Evolutionary conservation across 2,113 vertebrate genomes (phyloP), one percentile per base, ranked within the genome.

Genomic region (Prietella phreatophila): DNA sequence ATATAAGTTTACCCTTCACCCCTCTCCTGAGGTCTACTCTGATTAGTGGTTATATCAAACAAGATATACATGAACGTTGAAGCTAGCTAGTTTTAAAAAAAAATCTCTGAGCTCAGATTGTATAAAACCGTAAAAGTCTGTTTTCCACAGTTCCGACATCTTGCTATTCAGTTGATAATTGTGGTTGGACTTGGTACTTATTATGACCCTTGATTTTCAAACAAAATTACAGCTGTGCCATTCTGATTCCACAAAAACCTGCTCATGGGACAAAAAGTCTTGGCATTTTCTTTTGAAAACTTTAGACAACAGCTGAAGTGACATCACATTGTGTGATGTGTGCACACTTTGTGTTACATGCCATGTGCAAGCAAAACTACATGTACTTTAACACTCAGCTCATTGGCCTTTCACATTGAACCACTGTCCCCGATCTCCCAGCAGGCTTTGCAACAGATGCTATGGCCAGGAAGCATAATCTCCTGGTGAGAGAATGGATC

Each of bases 391-490:
- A 83, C 22, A 30, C 82, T 27, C 53, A 79, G 55, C 30, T 60
- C 14, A 53, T 53, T 84, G 79, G 36, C 33, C 61, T 47, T 86
- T 25, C 56, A 78, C 53, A 82, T 39, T 55, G 53, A 53, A 76
- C 53, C 86, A 30, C 78, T 88, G 56, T 67, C 7, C 39, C 47
- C 36, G 87, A 65, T 90, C 60, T 88, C 86, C 86, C 83, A 65
- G 33, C 78, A 76, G 50, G 83, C 78, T 83, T 67, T 83, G 82
- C 15, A 55, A 65, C 73, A 84, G 55, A 88, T 56, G 79, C 25
- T 39, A 25, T 75, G 58, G 60, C 50, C 27, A 22, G 69, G 13
- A 78, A 82, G 58, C 42, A 39, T 85, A 55, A 82, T 71, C n/a
- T 58, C 27, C 75, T 30, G 78, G n/a, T 42, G 85, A 65, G 73